Evolutionary conservation across 2,113 vertebrate genomes (phyloP).

Genomic region (Archocentrus centrarchus): DNA sequence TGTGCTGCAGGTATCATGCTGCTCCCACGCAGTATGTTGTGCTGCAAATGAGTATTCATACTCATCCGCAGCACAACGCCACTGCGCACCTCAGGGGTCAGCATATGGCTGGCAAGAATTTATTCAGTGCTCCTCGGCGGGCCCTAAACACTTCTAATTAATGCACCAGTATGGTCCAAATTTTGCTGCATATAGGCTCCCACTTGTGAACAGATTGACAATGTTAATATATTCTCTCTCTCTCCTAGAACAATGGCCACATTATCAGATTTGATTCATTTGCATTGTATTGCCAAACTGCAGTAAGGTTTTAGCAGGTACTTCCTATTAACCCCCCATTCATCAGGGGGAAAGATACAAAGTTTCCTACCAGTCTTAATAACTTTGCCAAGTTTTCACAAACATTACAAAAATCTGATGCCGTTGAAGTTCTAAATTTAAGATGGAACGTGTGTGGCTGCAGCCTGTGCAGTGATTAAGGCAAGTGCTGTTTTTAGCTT

Average conservation of each 20-base stretch:
- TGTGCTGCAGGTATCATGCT: slow-evolving; percentile 27
- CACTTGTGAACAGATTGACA: slow-evolving; percentile 11
- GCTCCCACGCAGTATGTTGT: slow-evolving; percentile 20
- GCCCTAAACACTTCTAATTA: slow-evolving; percentile 28
- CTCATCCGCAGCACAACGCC: slow-evolving; percentile 2
- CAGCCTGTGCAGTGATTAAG: slow-evolving; percentile 27
- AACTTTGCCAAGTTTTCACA: slow-evolving; percentile 13
- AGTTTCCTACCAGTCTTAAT: neutral
- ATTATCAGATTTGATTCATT: slow-evolving; percentile 36
- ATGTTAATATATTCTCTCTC: neutral
- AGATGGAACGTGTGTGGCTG: slow-evolving; percentile 19
- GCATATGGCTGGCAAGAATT: slow-evolving; percentile 52
- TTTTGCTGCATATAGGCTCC: slow-evolving; percentile 16
- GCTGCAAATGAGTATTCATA: slow-evolving; percentile 5
- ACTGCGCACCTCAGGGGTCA: slow-evolving; percentile 38
- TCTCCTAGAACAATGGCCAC: slow-evolving; percentile 5
- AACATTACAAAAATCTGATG: slow-evolving; percentile 1
- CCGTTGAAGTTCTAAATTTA: slow-evolving; percentile 37
- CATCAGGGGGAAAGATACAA: neutral
- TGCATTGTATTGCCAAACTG: neutral
- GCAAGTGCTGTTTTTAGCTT: slow-evolving; percentile 30
- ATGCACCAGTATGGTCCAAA: slow-evolving; percentile 24
- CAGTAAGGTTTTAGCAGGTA: neutral
- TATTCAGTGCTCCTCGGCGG: slow-evolving; percentile 19
- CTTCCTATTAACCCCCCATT: neutral